Percentiles rank a stretch among this genome's conserved stretches.
phyloP scores from a whole-genome alignment of 2,797 vertebrate genomes.

The Schizopygopsis malacanthus region DNA sequence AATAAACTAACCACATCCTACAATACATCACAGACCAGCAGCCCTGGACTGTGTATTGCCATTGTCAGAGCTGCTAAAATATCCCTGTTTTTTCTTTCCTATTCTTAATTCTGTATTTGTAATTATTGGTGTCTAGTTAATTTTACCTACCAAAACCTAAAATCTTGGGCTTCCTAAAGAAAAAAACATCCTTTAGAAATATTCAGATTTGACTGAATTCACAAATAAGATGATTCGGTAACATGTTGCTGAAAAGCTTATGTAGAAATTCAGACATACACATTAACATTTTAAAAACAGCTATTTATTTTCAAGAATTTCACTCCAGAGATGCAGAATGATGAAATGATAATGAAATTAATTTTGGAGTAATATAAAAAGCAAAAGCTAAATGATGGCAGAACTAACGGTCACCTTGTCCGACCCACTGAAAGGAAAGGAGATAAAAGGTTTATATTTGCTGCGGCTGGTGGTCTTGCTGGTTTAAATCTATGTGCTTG shows the following conservation, averaged over 20 bases:
- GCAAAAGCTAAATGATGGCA: neutral
- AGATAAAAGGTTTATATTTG: constrained; percentile 16
- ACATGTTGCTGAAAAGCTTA: neutral
- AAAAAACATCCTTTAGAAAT: neutral
- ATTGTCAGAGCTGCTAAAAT: constrained; percentile 4
- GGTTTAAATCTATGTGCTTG: constrained; percentile 26
- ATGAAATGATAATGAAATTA: constrained; percentile 3
- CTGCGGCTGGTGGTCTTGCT: neutral
- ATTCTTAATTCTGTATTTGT: neutral
- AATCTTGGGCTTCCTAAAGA: neutral
- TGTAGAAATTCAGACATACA: neutral
- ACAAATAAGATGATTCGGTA: neutral
- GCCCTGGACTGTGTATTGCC: neutral
- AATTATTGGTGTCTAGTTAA: neutral
- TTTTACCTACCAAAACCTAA: neutral
- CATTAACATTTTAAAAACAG: neutral
- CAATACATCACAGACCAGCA: constrained; percentile 21
- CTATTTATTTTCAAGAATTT: neutral
- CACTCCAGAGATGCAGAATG: neutral
- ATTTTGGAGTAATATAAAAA: neutral
- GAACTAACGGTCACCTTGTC: neutral
- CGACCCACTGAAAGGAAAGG: neutral
- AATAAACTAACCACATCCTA: constrained; percentile 34
- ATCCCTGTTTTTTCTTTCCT: neutral
- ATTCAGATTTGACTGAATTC: neutral